Percentiles rank a stretch among this genome's conserved stretches.
Evolutionary conservation across 2,888 invertebrate species (phyloP).

Genomic region (Andrena trimmerana): DNA sequence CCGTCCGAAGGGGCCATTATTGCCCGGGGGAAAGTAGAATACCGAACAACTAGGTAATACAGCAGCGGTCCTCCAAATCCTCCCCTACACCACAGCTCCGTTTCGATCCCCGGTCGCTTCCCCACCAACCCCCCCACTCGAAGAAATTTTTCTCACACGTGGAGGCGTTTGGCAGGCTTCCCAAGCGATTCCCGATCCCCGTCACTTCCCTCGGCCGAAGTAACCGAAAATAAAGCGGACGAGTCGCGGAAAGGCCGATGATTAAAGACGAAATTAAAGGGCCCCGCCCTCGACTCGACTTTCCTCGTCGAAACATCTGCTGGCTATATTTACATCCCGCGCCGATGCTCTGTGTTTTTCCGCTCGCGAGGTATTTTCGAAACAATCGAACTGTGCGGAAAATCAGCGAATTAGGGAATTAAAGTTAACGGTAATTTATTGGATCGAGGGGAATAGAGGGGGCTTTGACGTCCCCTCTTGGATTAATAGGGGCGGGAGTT

Average conservation of each 20-base stretch:
- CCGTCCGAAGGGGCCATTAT: slow-evolving; percentile 3
- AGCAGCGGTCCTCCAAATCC: no score
- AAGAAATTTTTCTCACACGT: background rate
- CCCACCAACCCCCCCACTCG: no score
- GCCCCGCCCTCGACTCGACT: background rate
- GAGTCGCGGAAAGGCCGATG: background rate
- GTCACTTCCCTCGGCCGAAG: background rate
- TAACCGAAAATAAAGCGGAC: background rate
- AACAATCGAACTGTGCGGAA: background rate
- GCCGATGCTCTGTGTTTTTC: background rate
- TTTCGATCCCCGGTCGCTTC: background rate
- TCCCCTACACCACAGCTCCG: no score
- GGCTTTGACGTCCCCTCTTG: no score
- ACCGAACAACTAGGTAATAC: background rate
- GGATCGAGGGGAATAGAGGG: no score
- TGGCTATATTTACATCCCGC: background rate
- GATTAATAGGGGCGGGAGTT: no score
- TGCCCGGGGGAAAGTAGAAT: slow-evolving; percentile 6
- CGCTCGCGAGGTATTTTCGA: background rate
- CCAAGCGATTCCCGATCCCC: background rate
- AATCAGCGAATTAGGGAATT: no score
- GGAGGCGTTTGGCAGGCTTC: background rate
- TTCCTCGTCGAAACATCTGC: background rate
- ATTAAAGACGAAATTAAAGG: slow-evolving; percentile 4
- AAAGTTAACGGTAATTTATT: no score